Evolutionary conservation across 2,797 vertebrate species (phyloP).

Genomic region (Semotilus atromaculatus): DNA sequence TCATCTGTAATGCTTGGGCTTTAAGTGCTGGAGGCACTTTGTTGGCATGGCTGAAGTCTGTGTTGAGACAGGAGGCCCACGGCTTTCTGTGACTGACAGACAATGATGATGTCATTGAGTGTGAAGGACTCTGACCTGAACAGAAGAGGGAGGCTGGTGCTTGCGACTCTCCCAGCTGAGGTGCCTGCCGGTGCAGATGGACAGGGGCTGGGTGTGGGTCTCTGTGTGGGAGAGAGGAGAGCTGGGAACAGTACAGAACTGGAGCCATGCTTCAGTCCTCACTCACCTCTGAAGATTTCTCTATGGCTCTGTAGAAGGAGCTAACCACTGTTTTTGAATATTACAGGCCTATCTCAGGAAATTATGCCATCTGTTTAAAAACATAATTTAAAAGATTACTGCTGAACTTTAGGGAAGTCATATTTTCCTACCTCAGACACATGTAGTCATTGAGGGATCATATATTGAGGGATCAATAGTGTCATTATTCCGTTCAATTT

Average conservation of each 20-base stretch:
- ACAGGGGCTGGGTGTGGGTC: conserved; percentile 64
- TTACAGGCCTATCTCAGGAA: background rate
- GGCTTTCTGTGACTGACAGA: conserved; percentile 63
- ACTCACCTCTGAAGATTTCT: conserved; percentile 60
- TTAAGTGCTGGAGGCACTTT: conserved; percentile 45
- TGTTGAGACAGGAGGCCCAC: conserved; percentile 57
- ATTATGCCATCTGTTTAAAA: background rate
- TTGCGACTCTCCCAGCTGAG: conserved; percentile 71
- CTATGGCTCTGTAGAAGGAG: conserved; percentile 55
- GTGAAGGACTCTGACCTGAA: conserved; percentile 72
- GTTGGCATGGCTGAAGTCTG: conserved; percentile 54
- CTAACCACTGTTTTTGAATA: conserved; percentile 56
- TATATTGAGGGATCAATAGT: no score
- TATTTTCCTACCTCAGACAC: background rate
- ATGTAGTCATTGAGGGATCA: background rate
- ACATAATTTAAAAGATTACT: background rate
- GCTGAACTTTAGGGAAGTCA: background rate
- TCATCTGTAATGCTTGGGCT: conserved; percentile 35
- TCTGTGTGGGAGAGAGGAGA: conserved; percentile 64
- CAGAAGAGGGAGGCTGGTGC: conserved; percentile 69
- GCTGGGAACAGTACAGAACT: conserved; percentile 57
- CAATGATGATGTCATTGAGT: conserved; percentile 64
- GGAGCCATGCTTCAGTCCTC: conserved; percentile 62
- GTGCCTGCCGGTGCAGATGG: conserved; percentile 69
- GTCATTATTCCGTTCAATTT: background rate